Conservation (phyloP, 2,113 vertebrate genomes). For the Odontesthes bonariensis region DNA sequence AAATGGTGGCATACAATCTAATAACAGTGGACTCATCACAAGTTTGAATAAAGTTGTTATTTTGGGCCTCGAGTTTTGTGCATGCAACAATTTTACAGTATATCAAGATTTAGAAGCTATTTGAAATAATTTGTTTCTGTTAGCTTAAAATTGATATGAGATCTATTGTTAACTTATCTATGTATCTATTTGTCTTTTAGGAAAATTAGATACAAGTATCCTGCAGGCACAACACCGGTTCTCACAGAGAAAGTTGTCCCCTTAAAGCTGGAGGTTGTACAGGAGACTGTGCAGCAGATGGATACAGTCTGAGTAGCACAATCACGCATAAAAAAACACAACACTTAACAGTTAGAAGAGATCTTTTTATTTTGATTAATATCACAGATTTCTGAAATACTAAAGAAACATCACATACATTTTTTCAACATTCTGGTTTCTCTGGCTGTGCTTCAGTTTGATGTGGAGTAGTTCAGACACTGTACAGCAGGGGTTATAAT, state of each 20-base stretch:
- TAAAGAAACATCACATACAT: neutral
- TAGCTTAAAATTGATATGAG: neutral
- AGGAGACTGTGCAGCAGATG: conserved; percentile 75
- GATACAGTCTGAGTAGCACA: conserved; percentile 64
- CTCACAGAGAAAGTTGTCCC: conserved; percentile 72
- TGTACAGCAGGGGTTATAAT: neutral
- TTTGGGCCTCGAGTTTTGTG: no score
- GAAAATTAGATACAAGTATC: conserved; percentile 75
- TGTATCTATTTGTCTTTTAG: conserved; percentile 22
- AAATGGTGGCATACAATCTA: no score
- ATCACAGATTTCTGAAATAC: neutral
- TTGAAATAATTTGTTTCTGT: neutral
- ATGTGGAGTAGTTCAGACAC: neutral
- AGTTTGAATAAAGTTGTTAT: no score
- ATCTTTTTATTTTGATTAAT: neutral
- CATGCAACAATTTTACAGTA: neutral
- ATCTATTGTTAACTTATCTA: neutral
- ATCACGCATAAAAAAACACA: neutral
- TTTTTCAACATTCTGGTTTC: neutral
- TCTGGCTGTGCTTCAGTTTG: neutral
- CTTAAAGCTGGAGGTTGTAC: conserved; percentile 74
- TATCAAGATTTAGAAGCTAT: neutral
- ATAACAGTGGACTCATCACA: no score
- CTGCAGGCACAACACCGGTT: conserved; percentile 72
- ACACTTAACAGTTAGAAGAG: neutral